phyloP scores from a whole-genome alignment of 2,113 vertebrate species.

The Ivindomyrus marchei region DNA sequence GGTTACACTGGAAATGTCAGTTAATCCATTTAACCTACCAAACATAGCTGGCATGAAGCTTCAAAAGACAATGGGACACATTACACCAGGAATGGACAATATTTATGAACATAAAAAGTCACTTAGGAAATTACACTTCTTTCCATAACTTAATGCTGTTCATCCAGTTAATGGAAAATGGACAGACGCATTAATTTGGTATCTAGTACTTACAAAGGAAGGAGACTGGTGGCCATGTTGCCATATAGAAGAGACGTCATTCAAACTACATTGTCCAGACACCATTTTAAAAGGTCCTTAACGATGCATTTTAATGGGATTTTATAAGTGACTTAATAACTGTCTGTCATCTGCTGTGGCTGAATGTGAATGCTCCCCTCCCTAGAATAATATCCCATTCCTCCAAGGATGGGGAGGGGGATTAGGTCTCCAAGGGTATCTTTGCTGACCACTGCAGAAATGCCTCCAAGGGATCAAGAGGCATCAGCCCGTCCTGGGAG shows the following conservation, averaged over 20 bases:
- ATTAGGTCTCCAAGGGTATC: neutral
- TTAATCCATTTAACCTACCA: neutral
- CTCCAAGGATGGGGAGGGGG: neutral
- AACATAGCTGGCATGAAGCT: neutral
- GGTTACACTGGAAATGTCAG: neutral
- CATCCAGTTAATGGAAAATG: neutral
- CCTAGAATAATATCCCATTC: neutral
- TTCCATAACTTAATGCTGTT: neutral
- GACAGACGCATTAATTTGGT: neutral
- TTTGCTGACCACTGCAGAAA: neutral
- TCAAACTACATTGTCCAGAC: neutral
- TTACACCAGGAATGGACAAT: neutral
- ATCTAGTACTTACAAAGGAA: neutral
- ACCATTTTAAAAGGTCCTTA: neutral
- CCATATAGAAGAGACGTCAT: neutral
- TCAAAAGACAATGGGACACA: neutral
- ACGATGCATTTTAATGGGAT: neutral
- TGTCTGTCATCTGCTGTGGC: neutral
- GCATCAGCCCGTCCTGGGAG: neutral
- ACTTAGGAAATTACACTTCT: neutral
- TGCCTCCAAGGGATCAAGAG: too few species aligned
- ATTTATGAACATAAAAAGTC: neutral
- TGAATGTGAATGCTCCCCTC: neutral
- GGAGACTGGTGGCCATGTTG: neutral
- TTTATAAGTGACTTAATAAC: neutral